phyloP scores from a whole-genome alignment of 2,113 vertebrate genomes.

The Choloepus hoffmanni region DNA sequence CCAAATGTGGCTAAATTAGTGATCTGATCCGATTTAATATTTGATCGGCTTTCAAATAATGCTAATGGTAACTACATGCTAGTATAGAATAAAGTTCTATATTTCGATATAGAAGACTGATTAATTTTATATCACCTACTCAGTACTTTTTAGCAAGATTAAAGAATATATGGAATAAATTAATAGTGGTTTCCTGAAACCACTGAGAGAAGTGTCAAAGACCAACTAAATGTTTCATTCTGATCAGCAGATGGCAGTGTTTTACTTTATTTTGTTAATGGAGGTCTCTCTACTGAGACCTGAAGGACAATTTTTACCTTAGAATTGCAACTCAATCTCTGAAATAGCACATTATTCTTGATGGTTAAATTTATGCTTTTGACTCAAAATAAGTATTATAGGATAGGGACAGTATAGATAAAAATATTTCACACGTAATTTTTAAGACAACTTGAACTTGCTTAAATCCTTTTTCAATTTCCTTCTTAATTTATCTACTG shows the following conservation, averaged over 20 bases:
- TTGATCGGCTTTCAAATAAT: not conserved
- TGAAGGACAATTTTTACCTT: not conserved
- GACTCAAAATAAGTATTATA: not conserved
- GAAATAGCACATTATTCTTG: not conserved
- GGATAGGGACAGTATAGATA: not conserved
- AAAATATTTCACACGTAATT: not conserved
- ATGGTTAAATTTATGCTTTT: slow-evolving; percentile 32
- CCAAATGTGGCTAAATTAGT: not conserved
- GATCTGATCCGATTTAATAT: not conserved
- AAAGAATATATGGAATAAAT: not conserved
- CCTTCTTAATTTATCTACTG: not conserved
- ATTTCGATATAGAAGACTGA: not conserved
- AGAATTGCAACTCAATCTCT: not conserved
- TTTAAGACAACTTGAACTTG: not conserved
- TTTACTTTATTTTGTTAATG: slow-evolving; percentile 69
- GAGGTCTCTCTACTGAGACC: not conserved
- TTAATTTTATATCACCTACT: not conserved
- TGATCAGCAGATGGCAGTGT: slow-evolving; percentile 79
- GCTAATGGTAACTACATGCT: not conserved
- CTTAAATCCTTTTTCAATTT: slow-evolving; percentile 23
- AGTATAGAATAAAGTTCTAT: not conserved
- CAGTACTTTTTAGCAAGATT: slow-evolving; percentile 39
- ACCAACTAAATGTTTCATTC: not conserved
- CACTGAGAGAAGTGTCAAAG: not conserved
- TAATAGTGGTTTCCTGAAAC: not conserved